phyloP scores from a whole-genome alignment of 2,797 vertebrate genomes.

The Poeciliopsis turneri region DNA sequence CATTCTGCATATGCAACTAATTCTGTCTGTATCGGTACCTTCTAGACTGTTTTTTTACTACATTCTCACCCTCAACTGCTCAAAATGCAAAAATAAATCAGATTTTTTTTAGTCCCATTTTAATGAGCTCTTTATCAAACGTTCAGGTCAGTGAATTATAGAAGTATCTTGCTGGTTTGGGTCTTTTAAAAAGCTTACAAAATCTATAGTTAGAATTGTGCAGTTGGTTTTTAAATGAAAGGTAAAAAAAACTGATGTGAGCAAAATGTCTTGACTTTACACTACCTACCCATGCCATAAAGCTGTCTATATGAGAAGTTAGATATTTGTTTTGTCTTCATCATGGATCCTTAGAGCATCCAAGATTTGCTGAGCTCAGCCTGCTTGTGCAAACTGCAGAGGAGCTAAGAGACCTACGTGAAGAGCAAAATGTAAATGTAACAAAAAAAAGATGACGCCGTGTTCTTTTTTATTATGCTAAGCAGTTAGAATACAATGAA shows the following conservation, averaged over 20 bases:
- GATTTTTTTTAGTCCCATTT: not conserved
- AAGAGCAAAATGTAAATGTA: not conserved
- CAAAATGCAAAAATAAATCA: not conserved
- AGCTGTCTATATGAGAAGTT: not conserved
- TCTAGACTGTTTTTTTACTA: not conserved
- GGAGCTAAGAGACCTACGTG: not conserved
- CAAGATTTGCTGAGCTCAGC: not conserved
- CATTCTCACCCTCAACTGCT: not conserved
- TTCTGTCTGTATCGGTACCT: not conserved
- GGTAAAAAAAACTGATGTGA: not conserved
- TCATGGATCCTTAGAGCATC: not conserved
- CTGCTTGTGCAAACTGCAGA: not conserved
- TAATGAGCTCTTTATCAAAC: not conserved
- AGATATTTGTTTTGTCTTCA: conserved; percentile 3
- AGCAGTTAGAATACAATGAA: not conserved
- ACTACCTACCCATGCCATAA: not conserved
- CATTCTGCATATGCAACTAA: not conserved
- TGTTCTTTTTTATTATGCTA: not conserved
- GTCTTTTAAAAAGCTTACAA: not conserved
- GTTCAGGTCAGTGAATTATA: not conserved
- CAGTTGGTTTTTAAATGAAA: not conserved
- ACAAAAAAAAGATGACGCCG: not conserved
- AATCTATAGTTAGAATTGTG: not conserved
- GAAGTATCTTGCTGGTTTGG: not conserved
- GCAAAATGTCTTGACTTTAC: not conserved